Evolutionary conservation across 2,888 invertebrate species (phyloP), one percentile per base, ranked within the genome.

Genomic region (Sminthurides aquaticus): DNA sequence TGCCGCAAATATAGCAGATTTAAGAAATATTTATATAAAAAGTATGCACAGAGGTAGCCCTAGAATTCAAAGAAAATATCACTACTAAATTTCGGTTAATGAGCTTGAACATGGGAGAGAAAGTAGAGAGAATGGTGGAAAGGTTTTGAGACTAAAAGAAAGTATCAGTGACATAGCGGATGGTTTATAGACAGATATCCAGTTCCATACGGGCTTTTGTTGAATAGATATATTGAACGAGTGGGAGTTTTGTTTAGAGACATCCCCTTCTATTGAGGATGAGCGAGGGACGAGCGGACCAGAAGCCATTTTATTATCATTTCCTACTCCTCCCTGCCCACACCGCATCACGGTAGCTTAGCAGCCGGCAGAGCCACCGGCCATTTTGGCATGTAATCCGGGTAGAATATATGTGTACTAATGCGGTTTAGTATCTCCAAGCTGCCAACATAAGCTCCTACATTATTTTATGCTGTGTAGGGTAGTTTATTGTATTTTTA

Each of bases 231-330:
- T 15, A 34, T 34, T 34, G 22, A 56, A 60, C 57, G 59, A 62
- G 66, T 68, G 68, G 68, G 68, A 68, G 68, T 68, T 68, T 62
- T 68, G 61, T 68, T 65, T 66, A 43, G 66, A 65, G 63, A 55
- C 68, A 66, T 68, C 68, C 68, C 66, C 61, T 66, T 62, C 24
- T 34, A 48, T 48, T 18, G 57, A 28, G 24, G 49, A 52, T 20
- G 18, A 55, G n/a, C 25, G 29, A 49, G 56, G 25, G 26, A 20
- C 43, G 43, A 34, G 43, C 43, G 8, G 43, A 34, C 43, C 43
- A 5, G 43, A 11, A 34, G 5, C 43, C 5, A 34, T 11, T 34
- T 5, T 34, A 5, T 34, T 5, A 34, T n/a, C n/a, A n/a, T n/a
- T n/a, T n/a, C n/a, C n/a, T 34, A 15, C 43, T 34, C 43, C 5